Conservation (phyloP, 2,888 invertebrate species). For the Cheilosia vulpina region DNA sequence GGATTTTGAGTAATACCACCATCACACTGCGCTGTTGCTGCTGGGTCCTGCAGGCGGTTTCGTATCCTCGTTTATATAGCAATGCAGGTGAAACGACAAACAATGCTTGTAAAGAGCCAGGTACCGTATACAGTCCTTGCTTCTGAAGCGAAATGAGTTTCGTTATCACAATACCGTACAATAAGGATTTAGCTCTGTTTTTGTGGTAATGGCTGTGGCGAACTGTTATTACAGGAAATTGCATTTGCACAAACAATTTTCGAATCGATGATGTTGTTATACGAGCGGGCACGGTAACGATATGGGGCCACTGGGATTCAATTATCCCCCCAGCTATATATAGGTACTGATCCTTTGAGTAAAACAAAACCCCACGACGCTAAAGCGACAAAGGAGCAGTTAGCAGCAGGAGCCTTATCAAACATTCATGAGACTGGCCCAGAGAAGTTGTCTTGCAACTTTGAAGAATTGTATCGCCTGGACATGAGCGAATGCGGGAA, state of each 20-base stretch:
- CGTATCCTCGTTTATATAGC: conserved; percentile 19
- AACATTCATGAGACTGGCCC: conserved; percentile 28
- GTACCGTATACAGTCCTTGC: neutral
- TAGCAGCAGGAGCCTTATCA: conserved; percentile 37
- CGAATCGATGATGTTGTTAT: conserved; percentile 70
- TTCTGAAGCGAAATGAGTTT: conserved; percentile 66
- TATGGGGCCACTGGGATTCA: neutral
- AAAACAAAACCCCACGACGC: conserved; percentile 48
- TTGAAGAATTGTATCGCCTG: conserved; percentile 37
- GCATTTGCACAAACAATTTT: conserved; percentile 75
- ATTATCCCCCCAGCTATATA: conserved; percentile 13
- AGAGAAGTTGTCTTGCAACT: neutral
- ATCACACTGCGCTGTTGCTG: conserved; percentile 1
- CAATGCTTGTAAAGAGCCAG: conserved; percentile 49
- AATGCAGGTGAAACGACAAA: conserved; percentile 74
- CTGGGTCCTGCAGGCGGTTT: conserved; percentile 62
- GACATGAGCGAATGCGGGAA: conserved; percentile 25
- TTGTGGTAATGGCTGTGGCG: conserved; percentile 70
- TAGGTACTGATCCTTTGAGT: conserved; percentile 48
- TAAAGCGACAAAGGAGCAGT: conserved; percentile 38
- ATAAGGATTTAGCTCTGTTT: conserved; percentile 69
- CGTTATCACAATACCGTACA: conserved; percentile 74
- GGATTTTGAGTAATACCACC: conserved; percentile 38
- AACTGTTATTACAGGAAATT: conserved; percentile 75
- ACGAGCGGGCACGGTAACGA: neutral